A percentile compares a stretch with the other conserved stretches of the same genome.
Conservation (phyloP, 1,140 invertebrate species). For the Drosophila rhopaloa region DNA sequence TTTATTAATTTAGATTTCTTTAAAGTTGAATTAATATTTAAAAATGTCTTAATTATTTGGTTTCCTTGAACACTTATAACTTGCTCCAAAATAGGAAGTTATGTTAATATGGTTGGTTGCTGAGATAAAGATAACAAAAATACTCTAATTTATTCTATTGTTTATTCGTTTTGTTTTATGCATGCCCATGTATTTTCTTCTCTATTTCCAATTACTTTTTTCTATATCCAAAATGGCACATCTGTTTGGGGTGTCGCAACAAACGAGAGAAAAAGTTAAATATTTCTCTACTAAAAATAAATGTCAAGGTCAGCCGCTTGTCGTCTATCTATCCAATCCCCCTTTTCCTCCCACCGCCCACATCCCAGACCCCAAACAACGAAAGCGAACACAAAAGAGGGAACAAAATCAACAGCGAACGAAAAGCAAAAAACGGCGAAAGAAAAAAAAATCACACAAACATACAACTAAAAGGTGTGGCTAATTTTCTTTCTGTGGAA, state of each 20-base stretch:
- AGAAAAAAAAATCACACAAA: constrained; percentile 1
- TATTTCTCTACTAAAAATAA: constrained; percentile 76
- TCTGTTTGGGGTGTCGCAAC: constrained; percentile 41
- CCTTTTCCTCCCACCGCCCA: neutral
- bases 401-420: constrained; percentile 23
- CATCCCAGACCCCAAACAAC: neutral
- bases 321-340: constrained; percentile 34
- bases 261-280: constrained; percentile 70
- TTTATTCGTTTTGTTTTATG: constrained; percentile 29
- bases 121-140: neutral
- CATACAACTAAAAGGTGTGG: constrained; percentile 49
- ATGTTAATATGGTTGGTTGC: neutral
- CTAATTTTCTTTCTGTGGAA: constrained; percentile 43
- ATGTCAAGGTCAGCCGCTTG: constrained; percentile 74
- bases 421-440: constrained; percentile 16
- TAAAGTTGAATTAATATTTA: too few species aligned
- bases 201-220: constrained; percentile 25
- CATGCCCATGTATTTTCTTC: constrained; percentile 6
- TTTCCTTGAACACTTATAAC: too few species aligned
- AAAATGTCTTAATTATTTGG: too few species aligned
- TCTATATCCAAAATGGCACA: constrained; percentile 25
- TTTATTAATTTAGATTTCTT: too few species aligned
- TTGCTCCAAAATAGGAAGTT: too few species aligned
- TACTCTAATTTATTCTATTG: neutral
- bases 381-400: constrained; percentile 33